Conservation (phyloP, 2,888 invertebrate species). For the Globia sparganii region DNA sequence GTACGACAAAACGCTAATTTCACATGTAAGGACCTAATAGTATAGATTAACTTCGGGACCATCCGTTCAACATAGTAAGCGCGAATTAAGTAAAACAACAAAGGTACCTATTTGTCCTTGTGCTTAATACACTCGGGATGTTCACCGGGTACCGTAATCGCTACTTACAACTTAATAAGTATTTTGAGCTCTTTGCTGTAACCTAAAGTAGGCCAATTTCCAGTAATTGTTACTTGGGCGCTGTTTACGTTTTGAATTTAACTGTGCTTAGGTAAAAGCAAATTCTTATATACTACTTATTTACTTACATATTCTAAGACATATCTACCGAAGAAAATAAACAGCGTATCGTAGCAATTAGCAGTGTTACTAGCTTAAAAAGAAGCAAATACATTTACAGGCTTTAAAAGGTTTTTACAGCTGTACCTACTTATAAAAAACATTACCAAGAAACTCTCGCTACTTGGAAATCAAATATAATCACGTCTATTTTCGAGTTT, state of each 20-base stretch:
- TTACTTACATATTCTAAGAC: constrained; percentile 14
- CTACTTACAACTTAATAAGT: constrained; percentile 68
- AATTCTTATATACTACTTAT: constrained; percentile 33
- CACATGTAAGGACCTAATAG: too few relatives aligned
- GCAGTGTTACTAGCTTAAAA: constrained; percentile 17
- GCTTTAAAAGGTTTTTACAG: constrained; percentile 16
- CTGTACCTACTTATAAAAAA: neutral
- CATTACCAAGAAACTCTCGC: constrained; percentile 25
- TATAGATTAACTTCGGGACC: constrained; percentile 57
- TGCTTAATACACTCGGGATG: constrained; percentile 65
- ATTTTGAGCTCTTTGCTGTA: constrained; percentile 67
- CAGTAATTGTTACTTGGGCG: constrained; percentile 61
- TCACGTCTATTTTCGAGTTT: constrained; percentile 44
- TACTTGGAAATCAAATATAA: constrained; percentile 51
- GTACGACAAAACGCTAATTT: too few relatives aligned
- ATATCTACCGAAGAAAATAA: constrained; percentile 6
- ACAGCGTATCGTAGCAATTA: constrained; percentile 25
- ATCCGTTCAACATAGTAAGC: constrained; percentile 54
- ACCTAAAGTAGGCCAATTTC: constrained; percentile 63
- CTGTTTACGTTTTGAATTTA: constrained; percentile 62
- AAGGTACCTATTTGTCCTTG: constrained; percentile 63
- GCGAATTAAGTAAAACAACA: constrained; percentile 64
- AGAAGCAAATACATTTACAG: constrained; percentile 17
- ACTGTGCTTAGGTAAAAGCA: constrained; percentile 42
- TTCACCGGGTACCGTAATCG: constrained; percentile 62